Base-by-base conservation (phyloP, 2,797 vertebrate genomes). In the Parauchenoglanis ngamensis region DNA sequence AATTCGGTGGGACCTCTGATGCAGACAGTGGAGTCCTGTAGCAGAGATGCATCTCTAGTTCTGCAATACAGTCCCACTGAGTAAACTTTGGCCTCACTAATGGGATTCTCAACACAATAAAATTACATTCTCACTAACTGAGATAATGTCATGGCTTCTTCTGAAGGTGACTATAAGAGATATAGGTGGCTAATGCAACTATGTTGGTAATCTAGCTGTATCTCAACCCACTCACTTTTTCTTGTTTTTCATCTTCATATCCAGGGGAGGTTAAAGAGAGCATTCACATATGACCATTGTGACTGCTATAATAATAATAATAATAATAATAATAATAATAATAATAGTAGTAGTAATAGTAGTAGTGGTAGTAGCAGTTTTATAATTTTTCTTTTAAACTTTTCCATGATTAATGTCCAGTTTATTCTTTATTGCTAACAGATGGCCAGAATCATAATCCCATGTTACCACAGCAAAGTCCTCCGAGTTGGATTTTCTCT, bases 141-240 rank as follows among this genome's bases (percentile, higher is more conserved):
- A 91, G 85, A 90, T 88, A 85, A 56, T 86, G 89, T 87, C 67
- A 88, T 89, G 72, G 68, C 87, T 88, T 87, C 77, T 72, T 89
- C 46, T 85, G 87, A 90, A 88, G 88, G 81, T 72, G 68, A 86
- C 88, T 89, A 89, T 87, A 67, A 63, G 59, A 87, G 83, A 57
- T 35, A 79, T 40, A 84, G 80, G 77, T 87, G 78, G 65, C 85
- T 83, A 84, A 67, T 52, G 84, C 59, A 82, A 85, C 79, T 79
- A 80, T 89, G 67, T 87, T 83, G 88, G 70, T 87, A 78, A 88
- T 83, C 52, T 40, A 83, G 87, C 87, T 91, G 83, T 85, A 79
- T 61, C n/a, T 21, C 52, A 56, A 78, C 17, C 7, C 52, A 56
- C 52, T 61, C 56, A 61, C 21, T n/a, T 79, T 79, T 35, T 31